Evolutionary conservation across 2,888 invertebrate species (phyloP).

Genomic region (Lordiphosa fenestrarum): DNA sequence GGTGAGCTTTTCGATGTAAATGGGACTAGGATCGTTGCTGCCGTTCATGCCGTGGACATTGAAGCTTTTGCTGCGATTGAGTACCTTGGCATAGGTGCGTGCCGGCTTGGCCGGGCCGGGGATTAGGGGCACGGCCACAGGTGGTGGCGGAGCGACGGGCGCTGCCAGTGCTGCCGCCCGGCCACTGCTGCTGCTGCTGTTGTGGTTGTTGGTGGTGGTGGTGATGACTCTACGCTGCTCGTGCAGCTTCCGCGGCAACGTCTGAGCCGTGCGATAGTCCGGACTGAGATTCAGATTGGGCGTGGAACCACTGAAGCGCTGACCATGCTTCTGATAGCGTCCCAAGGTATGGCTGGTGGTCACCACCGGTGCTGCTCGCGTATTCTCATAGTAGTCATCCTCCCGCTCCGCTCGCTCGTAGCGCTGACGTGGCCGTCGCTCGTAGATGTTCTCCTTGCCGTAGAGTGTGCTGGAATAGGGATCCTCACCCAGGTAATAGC

Average conservation of each 20-base stretch:
- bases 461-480: constrained; percentile 91
- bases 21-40: constrained; percentile 81
- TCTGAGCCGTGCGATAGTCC: constrained; percentile 85
- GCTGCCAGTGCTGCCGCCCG: too few species aligned
- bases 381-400: constrained; percentile 50
- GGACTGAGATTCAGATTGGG: constrained; percentile 79
- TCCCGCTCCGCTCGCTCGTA: constrained; percentile 40
- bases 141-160: background rate
- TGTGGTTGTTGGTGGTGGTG: constrained; percentile 12
- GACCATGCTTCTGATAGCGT: constrained; percentile 90
- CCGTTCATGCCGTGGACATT: constrained; percentile 86
- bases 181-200: background rate
- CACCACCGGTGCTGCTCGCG: constrained; percentile 23
- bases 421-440: constrained; percentile 75
- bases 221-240: constrained; percentile 35
- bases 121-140: background rate
- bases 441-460: constrained; percentile 91
- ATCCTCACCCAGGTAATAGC: constrained; percentile 93
- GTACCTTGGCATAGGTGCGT: constrained; percentile 86
- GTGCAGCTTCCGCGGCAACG: constrained; percentile 86
- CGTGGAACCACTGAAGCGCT: constrained; percentile 84
- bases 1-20: constrained; percentile 78
- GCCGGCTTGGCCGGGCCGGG: constrained; percentile 88
- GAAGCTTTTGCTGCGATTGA: constrained; percentile 91
- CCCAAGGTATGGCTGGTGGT: constrained; percentile 85